Conservation (phyloP, 2,797 vertebrate genomes). For the Sebastes trivittatus region DNA sequence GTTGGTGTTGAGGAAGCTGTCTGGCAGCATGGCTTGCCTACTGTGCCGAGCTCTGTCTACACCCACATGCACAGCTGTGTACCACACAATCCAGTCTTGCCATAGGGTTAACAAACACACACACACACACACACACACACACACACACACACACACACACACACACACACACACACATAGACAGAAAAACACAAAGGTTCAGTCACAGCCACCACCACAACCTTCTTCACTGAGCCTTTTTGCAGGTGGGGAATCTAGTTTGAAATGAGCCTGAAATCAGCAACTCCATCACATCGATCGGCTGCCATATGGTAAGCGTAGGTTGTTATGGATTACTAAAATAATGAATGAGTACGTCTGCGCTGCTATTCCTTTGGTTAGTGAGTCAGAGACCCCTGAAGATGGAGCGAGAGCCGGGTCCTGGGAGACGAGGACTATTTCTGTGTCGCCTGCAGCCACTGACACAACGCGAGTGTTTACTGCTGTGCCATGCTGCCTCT, state of each 20-base stretch:
- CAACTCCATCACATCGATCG: slow-evolving; percentile 56
- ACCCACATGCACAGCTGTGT: slow-evolving; percentile 78
- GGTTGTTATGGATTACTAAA: slow-evolving; percentile 68
- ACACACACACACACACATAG: slow-evolving; percentile 15
- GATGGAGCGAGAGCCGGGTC: slow-evolving; percentile 66
- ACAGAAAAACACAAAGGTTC: slow-evolving; percentile 12
- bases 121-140: slow-evolving; percentile 5
- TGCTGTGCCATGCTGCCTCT: slow-evolving; percentile 77
- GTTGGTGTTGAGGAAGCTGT: slow-evolving; percentile 64
- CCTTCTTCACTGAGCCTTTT: slow-evolving; percentile 21
- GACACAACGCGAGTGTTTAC: slow-evolving; percentile 81
- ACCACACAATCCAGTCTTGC: slow-evolving; percentile 66
- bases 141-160: slow-evolving; percentile 4
- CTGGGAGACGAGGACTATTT: slow-evolving; percentile 77
- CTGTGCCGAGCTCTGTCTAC: slow-evolving; percentile 61
- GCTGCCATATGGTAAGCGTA: slow-evolving; percentile 65
- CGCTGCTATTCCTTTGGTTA: slow-evolving; percentile 57
- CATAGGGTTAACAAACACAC: slow-evolving; percentile 47
- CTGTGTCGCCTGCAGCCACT: slow-evolving; percentile 78
- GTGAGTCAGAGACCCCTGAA: slow-evolving; percentile 74
- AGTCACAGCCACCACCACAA: slow-evolving; percentile 3
- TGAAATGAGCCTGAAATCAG: slow-evolving; percentile 38
- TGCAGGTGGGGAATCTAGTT: slow-evolving; percentile 9
- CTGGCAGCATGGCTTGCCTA: slow-evolving; percentile 72
- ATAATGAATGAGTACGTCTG: slow-evolving; percentile 64